Conservation (phyloP, 2,888 invertebrate species). For the Glaucopsyche alexis region DNA sequence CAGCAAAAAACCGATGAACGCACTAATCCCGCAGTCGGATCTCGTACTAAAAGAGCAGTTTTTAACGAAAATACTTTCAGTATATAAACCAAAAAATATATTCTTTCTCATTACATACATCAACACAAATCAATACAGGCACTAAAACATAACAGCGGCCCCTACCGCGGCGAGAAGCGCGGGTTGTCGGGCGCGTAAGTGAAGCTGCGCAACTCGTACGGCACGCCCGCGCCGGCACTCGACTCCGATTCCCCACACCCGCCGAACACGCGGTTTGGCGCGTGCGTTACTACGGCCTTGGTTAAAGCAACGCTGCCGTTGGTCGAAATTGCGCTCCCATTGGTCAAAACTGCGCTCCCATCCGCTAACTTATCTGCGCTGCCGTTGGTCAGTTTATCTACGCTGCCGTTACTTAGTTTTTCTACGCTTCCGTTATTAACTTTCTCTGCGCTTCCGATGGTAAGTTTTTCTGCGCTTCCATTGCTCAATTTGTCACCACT, state of each 20-base stretch:
- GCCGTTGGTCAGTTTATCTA: background rate
- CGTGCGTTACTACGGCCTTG: constrained; percentile 40
- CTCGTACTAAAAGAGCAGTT: background rate
- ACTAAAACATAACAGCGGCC: constrained; percentile 43
- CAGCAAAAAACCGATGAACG: no score
- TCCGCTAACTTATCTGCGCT: constrained; percentile 16
- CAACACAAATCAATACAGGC: constrained; percentile 53
- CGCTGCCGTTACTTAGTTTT: background rate
- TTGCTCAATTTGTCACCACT: background rate
- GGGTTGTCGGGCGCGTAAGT: constrained; percentile 93
- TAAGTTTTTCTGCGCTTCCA: background rate
- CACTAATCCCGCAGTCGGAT: no score
- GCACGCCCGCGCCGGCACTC: constrained; percentile 61
- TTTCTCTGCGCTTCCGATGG: background rate
- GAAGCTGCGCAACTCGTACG: constrained; percentile 92
- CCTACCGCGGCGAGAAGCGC: constrained; percentile 87
- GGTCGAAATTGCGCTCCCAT: constrained; percentile 22
- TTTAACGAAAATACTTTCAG: constrained; percentile 39
- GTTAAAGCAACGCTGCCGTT: constrained; percentile 34
- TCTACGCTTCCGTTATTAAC: background rate
- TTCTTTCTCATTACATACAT: constrained; percentile 64
- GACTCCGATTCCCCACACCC: constrained; percentile 58
- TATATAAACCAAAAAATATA: constrained; percentile 74
- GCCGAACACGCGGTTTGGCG: constrained; percentile 67
- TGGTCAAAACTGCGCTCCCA: constrained; percentile 30